Evolutionary conservation across 2,888 invertebrate genomes (phyloP).

Genomic region (Allophyes oxyacanthae): DNA sequence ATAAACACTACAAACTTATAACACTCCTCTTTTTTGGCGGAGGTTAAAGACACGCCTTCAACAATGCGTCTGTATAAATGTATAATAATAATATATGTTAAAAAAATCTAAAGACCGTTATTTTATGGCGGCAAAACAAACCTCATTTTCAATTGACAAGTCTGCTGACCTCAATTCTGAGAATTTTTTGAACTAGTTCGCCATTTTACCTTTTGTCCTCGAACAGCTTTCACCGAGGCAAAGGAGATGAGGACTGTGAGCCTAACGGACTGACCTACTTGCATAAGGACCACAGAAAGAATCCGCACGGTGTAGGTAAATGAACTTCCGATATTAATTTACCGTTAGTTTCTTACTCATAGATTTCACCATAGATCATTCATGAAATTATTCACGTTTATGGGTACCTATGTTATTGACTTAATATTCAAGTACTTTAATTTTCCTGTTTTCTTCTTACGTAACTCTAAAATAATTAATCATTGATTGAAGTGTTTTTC

Average conservation of each 20-base stretch:
- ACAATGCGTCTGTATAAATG: no score
- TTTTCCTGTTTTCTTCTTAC: slow-evolving; percentile 20
- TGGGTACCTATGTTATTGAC: background rate
- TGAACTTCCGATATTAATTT: slow-evolving; percentile 34
- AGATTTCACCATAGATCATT: slow-evolving; percentile 2
- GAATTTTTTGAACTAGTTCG: slow-evolving; percentile 32
- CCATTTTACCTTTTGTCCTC: slow-evolving; percentile 30
- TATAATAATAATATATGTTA: no score
- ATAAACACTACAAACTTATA: no score
- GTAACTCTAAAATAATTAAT: background rate
- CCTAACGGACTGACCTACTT: slow-evolving; percentile 62
- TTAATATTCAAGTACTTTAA: no score
- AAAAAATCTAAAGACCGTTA: slow-evolving; percentile 2
- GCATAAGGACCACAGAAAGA: slow-evolving; percentile 54
- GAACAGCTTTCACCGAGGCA: slow-evolving; percentile 50
- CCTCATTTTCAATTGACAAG: slow-evolving; percentile 45
- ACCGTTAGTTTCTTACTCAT: slow-evolving; percentile 33
- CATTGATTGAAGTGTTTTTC: background rate
- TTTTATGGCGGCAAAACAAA: slow-evolving; percentile 32
- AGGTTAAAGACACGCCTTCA: no score
- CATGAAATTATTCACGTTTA: no score
- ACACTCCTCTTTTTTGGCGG: no score
- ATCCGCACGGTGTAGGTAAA: slow-evolving; percentile 28
- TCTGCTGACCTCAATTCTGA: slow-evolving; percentile 32
- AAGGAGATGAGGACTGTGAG: slow-evolving; percentile 51